phyloP scores from a whole-genome alignment of 2,797 vertebrate species.

The Myripristis jacobus region DNA sequence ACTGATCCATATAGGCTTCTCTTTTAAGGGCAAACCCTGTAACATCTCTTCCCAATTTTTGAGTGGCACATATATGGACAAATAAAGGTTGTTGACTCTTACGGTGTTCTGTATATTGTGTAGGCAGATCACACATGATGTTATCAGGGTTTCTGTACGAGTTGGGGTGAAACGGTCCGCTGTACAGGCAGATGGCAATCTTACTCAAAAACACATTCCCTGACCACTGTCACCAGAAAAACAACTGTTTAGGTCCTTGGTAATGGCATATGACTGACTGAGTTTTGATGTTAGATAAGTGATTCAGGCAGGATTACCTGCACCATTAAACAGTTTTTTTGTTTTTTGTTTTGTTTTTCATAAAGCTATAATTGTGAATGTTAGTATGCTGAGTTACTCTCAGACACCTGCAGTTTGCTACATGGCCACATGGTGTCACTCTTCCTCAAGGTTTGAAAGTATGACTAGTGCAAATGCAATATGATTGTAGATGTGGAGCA shows the following conservation, averaged over 20 bases:
- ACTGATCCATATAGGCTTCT: slow-evolving; percentile 84
- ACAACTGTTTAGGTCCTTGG: no score
- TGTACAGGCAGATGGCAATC: not conserved
- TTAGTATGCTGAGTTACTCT: not conserved
- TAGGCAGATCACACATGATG: not conserved
- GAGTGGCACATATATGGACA: slow-evolving; percentile 88
- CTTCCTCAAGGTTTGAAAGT: not conserved
- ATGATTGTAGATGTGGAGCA: not conserved
- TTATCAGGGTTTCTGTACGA: no score
- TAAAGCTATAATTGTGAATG: no score
- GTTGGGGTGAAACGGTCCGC: not conserved
- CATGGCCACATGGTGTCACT: slow-evolving; percentile 68
- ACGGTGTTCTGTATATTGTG: slow-evolving; percentile 39
- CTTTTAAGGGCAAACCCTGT: slow-evolving; percentile 79
- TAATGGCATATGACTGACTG: not conserved
- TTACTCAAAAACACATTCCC: not conserved
- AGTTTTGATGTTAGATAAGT: not conserved
- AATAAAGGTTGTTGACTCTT: slow-evolving; percentile 89
- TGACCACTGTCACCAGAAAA: no score
- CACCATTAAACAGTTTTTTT: not conserved
- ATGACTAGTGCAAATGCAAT: not conserved
- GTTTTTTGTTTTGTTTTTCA: not conserved
- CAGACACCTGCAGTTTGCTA: slow-evolving; percentile 11
- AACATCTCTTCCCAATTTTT: slow-evolving; percentile 81
- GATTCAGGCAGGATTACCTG: no score